Evolutionary conservation across 2,113 vertebrate genomes (phyloP), one percentile per base, ranked within the genome.

Genomic region (Oreotragus oreotragus): DNA sequence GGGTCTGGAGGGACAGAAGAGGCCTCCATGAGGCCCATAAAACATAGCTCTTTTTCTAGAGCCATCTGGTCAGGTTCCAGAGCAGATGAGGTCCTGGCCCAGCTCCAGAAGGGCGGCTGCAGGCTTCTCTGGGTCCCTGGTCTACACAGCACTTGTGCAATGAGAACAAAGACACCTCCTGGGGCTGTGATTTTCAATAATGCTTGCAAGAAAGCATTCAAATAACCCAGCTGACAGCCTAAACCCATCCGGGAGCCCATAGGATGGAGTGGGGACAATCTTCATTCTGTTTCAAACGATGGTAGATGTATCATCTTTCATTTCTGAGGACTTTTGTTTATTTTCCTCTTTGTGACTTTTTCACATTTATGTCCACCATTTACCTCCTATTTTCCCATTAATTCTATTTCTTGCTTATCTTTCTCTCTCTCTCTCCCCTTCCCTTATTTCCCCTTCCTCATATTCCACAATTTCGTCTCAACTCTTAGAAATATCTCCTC

Each of bases 391-490:
- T 96, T 94, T 94, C 16, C 58, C 55, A 60, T 60, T 39, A 80
- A 79, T 94, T 90, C 94, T 94, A 45, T 53, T 94, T 93, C 73
- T 62, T 87, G 83, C 88, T 80, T 90, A 87, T 47, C 64, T 51
- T 90, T 96, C 33, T 45, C 30, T 45, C 8, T 36, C 53, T 51
- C 13, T 77, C 66, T 97, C 77, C 5, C 28, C 45, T 70, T 87
- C 14, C 7, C 30, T 95, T 95, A 70, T 19, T 55, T 57, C 43
- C 70, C 45, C 70, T 92, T 86, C 90, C 33, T 95, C 51, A 84
- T 25, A 83, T 77, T 92, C 95, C 94, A 97, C 28, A 49, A 97
- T 91, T 86, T 96, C 83, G 28, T 96, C 73, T 73, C 53, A 43
- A 66, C 79, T 96, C 80, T 80, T 62, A 10, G 96, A 96, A 96